Percentiles rank a stretch among this genome's conserved stretches.
These are phyloP conservation scores for Piezodorus guildinii DNA, from an alignment of 1,140 invertebrate species.

Conservation along the genomic window DNA sequence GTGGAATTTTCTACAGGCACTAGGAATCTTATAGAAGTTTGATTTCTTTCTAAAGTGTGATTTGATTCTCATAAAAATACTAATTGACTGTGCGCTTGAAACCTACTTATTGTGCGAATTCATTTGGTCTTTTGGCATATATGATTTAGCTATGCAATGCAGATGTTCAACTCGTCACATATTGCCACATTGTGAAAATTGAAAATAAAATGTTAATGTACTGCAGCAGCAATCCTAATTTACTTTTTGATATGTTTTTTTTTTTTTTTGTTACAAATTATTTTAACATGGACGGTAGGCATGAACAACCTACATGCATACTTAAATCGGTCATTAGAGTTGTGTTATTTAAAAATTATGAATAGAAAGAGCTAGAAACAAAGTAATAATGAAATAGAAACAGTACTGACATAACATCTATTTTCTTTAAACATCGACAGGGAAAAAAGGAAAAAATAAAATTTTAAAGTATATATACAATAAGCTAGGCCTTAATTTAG, in stretches of 20 bases:
- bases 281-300: slow-evolving; percentile 2
- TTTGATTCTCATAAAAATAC: slow-evolving; percentile 21
- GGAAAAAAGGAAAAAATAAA: too few species aligned
- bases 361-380: too few species aligned
- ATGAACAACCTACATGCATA: slow-evolving; percentile 6
- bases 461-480: too few species aligned
- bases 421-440: too few species aligned
- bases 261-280: background rate
- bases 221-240: too few species aligned
- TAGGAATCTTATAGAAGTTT: slow-evolving; percentile 17
- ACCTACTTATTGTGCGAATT: slow-evolving; percentile 24
- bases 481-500: too few species aligned
- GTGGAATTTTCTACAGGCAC: slow-evolving; percentile 21
- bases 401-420: too few species aligned
- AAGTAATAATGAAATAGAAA: too few species aligned
- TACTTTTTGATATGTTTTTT: background rate
- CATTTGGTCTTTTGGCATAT: slow-evolving; percentile 21
- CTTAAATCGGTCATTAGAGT: too few species aligned
- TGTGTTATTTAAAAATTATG: too few species aligned
- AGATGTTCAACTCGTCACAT: background rate
- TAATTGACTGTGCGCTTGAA: slow-evolving; percentile 25
- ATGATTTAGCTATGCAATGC: background rate
- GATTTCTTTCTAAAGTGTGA: slow-evolving; percentile 6
- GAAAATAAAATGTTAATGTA: too few species aligned
- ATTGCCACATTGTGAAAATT: too few species aligned